These are phyloP conservation scores for Danaus chrysippus DNA, from an alignment of 2,888 invertebrate species.

Conservation along the genomic window DNA sequence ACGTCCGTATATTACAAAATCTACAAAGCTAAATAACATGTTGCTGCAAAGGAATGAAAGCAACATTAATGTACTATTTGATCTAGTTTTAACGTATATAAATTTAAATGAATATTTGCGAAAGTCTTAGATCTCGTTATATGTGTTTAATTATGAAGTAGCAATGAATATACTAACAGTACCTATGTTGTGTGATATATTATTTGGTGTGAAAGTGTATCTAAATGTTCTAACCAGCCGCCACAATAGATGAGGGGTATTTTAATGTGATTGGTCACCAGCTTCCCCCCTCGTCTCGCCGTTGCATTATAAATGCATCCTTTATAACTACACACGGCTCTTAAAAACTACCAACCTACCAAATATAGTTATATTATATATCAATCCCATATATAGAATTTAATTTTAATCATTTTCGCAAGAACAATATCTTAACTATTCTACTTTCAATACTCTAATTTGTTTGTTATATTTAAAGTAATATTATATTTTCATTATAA, in stretches of 20 bases:
- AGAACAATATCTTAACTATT: background rate
- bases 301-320: constrained; percentile 73
- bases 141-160: too few species aligned
- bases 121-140: too few species aligned
- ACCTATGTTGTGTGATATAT: background rate
- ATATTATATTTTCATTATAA: too few species aligned
- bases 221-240: constrained; percentile 40
- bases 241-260: constrained; percentile 44
- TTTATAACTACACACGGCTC: constrained; percentile 42
- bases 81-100: too few species aligned
- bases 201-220: constrained; percentile 18
- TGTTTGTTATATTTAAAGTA: too few species aligned
- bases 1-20: too few species aligned
- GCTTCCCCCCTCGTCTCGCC: constrained; percentile 53
- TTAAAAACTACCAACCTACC: constrained; percentile 24
- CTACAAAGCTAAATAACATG: too few species aligned
- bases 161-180: too few species aligned
- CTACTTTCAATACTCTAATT: too few species aligned
- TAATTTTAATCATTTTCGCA: background rate
- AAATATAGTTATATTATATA: background rate
- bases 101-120: too few species aligned
- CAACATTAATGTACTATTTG: too few species aligned
- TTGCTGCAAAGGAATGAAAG: too few species aligned
- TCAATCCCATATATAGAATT: background rate
- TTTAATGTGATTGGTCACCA: constrained; percentile 69